A percentile compares a stretch with the other conserved stretches of the same genome.
phyloP scores from a whole-genome alignment of 2,888 invertebrate species.

The Pilophorus perplexus region DNA sequence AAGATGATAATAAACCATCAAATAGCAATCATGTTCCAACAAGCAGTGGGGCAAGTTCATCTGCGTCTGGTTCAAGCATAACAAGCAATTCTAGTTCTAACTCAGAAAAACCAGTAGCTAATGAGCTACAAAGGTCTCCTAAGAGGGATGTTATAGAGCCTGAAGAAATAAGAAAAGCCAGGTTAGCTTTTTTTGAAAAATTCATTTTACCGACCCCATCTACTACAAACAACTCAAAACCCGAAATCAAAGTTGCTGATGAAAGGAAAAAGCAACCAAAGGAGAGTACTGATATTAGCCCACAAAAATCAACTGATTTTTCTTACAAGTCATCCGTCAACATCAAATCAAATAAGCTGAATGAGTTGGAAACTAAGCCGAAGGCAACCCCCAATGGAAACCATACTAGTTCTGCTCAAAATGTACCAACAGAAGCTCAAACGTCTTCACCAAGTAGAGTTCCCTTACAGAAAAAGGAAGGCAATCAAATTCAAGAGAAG shows the following conservation, averaged over 20 bases:
- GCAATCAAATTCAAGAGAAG: neutral
- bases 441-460: no score
- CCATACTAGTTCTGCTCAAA: neutral
- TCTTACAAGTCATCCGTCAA: no score
- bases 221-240: neutral
- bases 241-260: neutral
- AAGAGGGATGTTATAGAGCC: slow-evolving; percentile 21
- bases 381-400: neutral
- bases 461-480: neutral
- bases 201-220: neutral
- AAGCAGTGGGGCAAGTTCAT: neutral
- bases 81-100: slow-evolving; percentile 26
- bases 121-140: neutral
- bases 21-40: slow-evolving; percentile 19
- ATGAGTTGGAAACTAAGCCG: neutral
- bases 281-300: neutral
- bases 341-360: no score
- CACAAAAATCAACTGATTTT: no score
- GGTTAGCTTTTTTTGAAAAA: slow-evolving; percentile 52
- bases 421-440: neutral
- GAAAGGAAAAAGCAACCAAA: neutral
- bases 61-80: slow-evolving; percentile 31
- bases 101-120: slow-evolving; percentile 1
- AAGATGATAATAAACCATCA: slow-evolving; percentile 29
- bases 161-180: slow-evolving; percentile 51